phyloP scores from a whole-genome alignment of 2,797 vertebrate species.

The Apodemus agrarius region DNA sequence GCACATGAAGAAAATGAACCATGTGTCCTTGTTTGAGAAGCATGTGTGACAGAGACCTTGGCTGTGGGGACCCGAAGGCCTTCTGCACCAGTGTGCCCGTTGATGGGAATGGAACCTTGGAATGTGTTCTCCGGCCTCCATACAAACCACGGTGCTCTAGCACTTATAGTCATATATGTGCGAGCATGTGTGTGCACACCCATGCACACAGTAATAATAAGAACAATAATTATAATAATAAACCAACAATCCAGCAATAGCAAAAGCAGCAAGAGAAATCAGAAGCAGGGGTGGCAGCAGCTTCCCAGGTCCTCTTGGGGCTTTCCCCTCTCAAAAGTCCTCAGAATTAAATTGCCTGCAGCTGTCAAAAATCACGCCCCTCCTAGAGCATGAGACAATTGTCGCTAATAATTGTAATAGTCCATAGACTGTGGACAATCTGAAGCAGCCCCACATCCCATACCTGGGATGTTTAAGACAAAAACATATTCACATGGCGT shows the following conservation, averaged over 20 bases:
- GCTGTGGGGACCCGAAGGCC: accelerated
- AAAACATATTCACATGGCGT: background rate
- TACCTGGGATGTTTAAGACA: background rate
- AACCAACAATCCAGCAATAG: background rate
- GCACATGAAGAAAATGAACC: constrained; percentile 33
- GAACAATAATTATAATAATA: background rate
- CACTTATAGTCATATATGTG: background rate
- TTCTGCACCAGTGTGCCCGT: background rate
- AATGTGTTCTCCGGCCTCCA: background rate
- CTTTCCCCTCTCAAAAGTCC: background rate
- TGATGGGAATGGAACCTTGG: background rate
- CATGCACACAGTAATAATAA: background rate
- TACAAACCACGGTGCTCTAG: background rate
- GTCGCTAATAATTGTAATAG: background rate
- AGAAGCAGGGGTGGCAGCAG: background rate
- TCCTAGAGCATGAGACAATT: background rate
- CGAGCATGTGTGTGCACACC: background rate
- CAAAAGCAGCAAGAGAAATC: background rate
- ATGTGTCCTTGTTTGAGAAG: background rate
- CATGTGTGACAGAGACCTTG: background rate
- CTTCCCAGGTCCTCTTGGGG: background rate
- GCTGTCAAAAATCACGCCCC: background rate
- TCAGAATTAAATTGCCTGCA: background rate
- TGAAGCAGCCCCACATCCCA: background rate
- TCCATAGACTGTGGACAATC: background rate